Base-by-base conservation (phyloP, 2,113 vertebrate genomes). In the Carassius gibelio region DNA sequence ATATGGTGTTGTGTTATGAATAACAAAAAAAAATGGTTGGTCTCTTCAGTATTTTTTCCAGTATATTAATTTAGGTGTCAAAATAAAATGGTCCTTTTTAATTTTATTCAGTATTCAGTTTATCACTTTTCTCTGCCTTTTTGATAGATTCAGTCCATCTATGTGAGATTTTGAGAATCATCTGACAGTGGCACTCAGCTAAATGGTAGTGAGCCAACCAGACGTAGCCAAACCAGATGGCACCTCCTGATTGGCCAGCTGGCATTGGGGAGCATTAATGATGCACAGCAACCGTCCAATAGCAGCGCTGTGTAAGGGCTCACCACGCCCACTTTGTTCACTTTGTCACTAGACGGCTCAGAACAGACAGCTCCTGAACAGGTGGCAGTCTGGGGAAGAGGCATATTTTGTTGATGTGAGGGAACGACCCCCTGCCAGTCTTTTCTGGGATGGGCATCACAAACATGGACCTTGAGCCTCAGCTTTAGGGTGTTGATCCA, bases 171-270 rank as follows among this genome's bases (percentile, higher is more conserved):
- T 90, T 91, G 91, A 86, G 89, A 90, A 91, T 94, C 90, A 93
- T 91, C 92, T 88, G 90, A 91, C 91, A 89, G 88, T 91, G 87
- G 90, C 93, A 90, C 91, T 93, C 92, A 93, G 92, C 92, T 93
- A 94, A 95, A 93, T 91, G 92, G 89, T 92, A 88, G 87, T 87
- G 85, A 87, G 92, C 93, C 94, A 94, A 94, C 94, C 89, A 94
- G 90, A 90, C 55, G 81, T 81, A 88, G 82, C 86, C 68, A 89
- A 90, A 87, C 90, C 93, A 95, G 94, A 95, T 93, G 95, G 94
- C 94, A 93, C 87, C 81, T 83, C 57, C 5, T 75, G 92, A 95
- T 95, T 94, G 94, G 95, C 90, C 92, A 85, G 74, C 88, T 89
- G 92, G 89, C 87, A 75, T 78, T 71, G 75, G 82, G 85, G 59